Base-by-base conservation (phyloP, 2,888 invertebrate genomes). In the Ormyrus rosae region DNA sequence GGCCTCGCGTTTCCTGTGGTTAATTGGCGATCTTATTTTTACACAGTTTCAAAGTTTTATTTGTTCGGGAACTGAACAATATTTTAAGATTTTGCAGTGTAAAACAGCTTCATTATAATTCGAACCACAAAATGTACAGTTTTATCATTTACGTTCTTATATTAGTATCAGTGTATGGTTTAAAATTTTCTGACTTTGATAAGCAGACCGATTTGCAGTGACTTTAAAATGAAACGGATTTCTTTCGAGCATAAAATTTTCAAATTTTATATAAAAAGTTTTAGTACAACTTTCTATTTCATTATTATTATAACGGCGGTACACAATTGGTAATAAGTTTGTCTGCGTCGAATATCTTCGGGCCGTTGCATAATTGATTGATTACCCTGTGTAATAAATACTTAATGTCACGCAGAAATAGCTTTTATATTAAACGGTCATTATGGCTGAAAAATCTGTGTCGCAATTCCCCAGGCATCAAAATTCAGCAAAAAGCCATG, bases 311-410 rank as follows among this genome's bases (percentile, higher is more conserved):
- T 34, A 34, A 53, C 53, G 9, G 53, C 53, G 5, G n/a, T 55
- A 3, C 55, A 11, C 55, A 55, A 34, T 6, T 55, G 8, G 11
- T n/a, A 55, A n/a, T 55, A 55, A n/a, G 55, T 55, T n/a, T 34
- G n/a, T 55, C 11, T n/a, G 55, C 11, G 11, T 55, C 11, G n/a
- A 55, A 55, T 55, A n/a, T 55, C n/a, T 34, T 34, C 34, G 2
- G 34, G 34, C 55, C 46, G 10, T 63, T 63, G 63, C 63, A 63
- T 45, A 63, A 63, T 45, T 46, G 63, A 63, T 63, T 8, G 11
- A 63, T 63, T 60, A 19, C 60, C 60, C 19, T 34, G 60, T 10
- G 63, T 63, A 19, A 46, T 63, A 11, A 63, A 63, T 63, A 63
- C 9, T 63, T 63, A 45, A 11, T 46, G 46, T 5, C 55, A n/a